Conservation (phyloP, 2,113 vertebrate species). For the Donacobius atricapilla region DNA sequence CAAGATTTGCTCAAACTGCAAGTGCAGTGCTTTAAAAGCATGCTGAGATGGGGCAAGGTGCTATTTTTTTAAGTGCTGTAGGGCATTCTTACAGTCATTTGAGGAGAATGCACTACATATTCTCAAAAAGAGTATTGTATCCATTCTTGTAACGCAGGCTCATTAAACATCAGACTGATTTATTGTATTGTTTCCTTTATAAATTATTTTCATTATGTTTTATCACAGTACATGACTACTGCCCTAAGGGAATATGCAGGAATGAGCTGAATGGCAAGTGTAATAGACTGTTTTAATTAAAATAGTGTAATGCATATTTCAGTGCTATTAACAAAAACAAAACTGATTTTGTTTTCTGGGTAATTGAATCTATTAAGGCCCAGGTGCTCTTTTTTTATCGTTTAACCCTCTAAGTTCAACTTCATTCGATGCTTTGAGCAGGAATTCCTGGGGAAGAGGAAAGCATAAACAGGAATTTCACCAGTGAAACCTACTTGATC, state of each 20-base stretch:
- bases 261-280: conserved; percentile 66
- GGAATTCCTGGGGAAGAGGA: background rate
- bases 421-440: background rate
- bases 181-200: conserved; percentile 71
- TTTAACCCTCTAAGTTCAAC: conserved; percentile 56
- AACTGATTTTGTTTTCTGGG: conserved; percentile 75
- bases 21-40: background rate
- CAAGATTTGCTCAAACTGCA: background rate
- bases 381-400: conserved; percentile 24
- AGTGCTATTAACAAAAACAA: conserved; percentile 71
- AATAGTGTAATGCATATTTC: conserved; percentile 75
- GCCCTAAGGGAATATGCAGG: conserved; percentile 65
- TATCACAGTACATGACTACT: conserved; percentile 71
- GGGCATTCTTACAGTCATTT: conserved; percentile 38
- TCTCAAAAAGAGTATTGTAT: background rate
- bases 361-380: conserved; percentile 70
- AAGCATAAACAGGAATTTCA: conserved; percentile 18
- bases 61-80: conserved; percentile 16
- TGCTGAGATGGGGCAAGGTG: background rate
- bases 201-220: conserved; percentile 76
- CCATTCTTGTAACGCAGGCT: conserved; percentile 58
- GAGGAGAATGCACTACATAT: conserved; percentile 13
- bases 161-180: conserved; percentile 71
- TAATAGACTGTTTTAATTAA: conserved; percentile 77
- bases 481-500: background rate